Percentiles rank a stretch among this genome's conserved stretches.
Conservation (phyloP, 2,888 invertebrate species). For the Atethmia centrago region DNA sequence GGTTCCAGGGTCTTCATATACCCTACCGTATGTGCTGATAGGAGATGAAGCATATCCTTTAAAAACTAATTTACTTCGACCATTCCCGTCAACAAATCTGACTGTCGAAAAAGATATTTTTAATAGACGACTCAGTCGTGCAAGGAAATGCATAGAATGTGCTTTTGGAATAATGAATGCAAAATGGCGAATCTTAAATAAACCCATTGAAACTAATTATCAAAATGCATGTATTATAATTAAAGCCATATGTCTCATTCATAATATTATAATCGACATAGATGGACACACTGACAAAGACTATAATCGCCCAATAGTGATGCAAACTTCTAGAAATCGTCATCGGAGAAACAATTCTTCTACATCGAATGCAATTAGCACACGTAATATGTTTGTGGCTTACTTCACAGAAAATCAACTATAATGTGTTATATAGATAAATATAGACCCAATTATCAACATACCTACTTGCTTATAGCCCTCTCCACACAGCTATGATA, state of each 20-base stretch:
- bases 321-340: constrained; percentile 8
- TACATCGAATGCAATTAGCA: constrained; percentile 8
- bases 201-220: too few species aligned
- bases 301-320: constrained; percentile 9
- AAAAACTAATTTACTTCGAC: constrained; percentile 54
- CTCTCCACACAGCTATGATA: constrained; percentile 7
- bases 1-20: constrained; percentile 28
- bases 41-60: constrained; percentile 61
- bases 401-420: constrained; percentile 15
- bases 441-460: constrained; percentile 7
- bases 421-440: constrained; percentile 2
- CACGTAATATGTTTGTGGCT: constrained; percentile 3
- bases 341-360: constrained; percentile 19
- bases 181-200: too few species aligned
- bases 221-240: too few species aligned
- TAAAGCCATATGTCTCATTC: too few species aligned
- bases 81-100: constrained; percentile 38
- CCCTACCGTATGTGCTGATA: constrained; percentile 14
- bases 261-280: constrained; percentile 45
- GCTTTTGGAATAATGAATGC: too few species aligned
- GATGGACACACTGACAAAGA: constrained; percentile 30
- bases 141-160: too few species aligned
- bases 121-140: too few species aligned
- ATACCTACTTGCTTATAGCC: constrained; percentile 8
- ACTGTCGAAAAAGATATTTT: too few species aligned